phyloP scores from a whole-genome alignment of 2,797 vertebrate species.

The Lepilemur septentrionalis region DNA sequence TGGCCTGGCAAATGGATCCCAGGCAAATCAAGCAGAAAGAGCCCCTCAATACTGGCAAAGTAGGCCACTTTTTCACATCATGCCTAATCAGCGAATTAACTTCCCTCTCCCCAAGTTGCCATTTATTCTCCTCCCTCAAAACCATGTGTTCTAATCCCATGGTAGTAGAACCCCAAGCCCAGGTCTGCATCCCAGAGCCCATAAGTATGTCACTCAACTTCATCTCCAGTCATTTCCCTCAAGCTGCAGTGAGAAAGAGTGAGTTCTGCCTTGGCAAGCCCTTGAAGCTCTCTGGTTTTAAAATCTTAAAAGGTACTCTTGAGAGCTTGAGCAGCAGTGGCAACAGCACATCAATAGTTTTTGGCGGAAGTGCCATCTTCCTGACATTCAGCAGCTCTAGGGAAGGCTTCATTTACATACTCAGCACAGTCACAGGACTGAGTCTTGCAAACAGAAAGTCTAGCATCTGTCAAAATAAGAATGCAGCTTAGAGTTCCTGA shows the following conservation, averaged over 20 bases:
- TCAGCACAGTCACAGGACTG: not conserved
- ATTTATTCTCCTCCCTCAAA: not conserved
- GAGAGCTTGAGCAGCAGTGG: not conserved
- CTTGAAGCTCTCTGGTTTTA: not conserved
- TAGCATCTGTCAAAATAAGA: constrained; percentile 52
- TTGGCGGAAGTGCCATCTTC: not conserved
- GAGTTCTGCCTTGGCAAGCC: not conserved
- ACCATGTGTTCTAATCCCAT: not conserved
- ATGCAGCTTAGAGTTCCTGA: not conserved
- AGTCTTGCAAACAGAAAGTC: not conserved
- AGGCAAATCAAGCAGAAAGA: not conserved
- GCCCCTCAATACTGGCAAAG: not conserved
- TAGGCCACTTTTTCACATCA: not conserved
- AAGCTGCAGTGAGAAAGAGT: not conserved
- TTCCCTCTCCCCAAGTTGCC: not conserved
- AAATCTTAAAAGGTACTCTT: not conserved
- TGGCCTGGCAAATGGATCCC: not conserved
- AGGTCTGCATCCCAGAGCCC: not conserved
- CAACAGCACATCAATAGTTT: not conserved
- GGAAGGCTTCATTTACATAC: constrained; percentile 29
- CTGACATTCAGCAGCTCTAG: not conserved
- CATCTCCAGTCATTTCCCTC: not conserved
- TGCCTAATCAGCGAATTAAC: not conserved
- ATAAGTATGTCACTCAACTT: not conserved
- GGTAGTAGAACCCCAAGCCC: not conserved